Percentiles rank a stretch among this genome's conserved stretches.
Conservation (phyloP, 2,888 invertebrate species). For the Eutolmus rufibarbis region DNA sequence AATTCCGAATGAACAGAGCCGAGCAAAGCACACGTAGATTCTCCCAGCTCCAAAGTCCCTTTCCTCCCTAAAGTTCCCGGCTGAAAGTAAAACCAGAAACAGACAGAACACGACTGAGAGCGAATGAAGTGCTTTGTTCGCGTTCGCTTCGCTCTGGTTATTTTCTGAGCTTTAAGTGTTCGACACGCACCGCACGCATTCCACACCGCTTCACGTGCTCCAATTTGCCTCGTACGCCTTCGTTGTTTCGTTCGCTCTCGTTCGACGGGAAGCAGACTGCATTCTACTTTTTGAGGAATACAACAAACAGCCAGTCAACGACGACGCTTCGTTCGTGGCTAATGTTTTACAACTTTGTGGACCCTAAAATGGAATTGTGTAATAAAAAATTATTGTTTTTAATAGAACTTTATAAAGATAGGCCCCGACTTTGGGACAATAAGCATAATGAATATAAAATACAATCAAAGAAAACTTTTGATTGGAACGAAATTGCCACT, state of each 20-base stretch:
- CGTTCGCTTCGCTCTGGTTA: not conserved
- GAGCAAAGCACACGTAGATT: not conserved
- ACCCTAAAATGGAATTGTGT: not conserved
- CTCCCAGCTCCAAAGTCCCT: too few relatives aligned
- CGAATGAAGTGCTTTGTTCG: not conserved
- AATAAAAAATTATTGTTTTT: not conserved
- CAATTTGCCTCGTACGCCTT: too few relatives aligned
- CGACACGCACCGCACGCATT: too few relatives aligned
- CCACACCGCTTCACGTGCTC: too few relatives aligned
- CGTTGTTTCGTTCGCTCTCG: not conserved
- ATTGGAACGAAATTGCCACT: not conserved
- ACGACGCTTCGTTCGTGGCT: not conserved
- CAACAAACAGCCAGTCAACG: not conserved
- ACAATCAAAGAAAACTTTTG: not conserved
- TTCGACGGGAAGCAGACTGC: not conserved
- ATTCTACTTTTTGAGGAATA: not conserved
- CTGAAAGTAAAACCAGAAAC: not conserved
- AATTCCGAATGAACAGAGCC: not conserved
- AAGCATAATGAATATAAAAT: not conserved
- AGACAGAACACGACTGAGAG: not conserved
- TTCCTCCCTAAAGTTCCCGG: too few relatives aligned
- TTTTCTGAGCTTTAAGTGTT: too few relatives aligned
- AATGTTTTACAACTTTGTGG: not conserved
- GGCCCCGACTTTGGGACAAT: not conserved
- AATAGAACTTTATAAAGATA: not conserved